Evolutionary conservation across 2,888 invertebrate species (phyloP).

Genomic region (Drosophila subquinaria): DNA sequence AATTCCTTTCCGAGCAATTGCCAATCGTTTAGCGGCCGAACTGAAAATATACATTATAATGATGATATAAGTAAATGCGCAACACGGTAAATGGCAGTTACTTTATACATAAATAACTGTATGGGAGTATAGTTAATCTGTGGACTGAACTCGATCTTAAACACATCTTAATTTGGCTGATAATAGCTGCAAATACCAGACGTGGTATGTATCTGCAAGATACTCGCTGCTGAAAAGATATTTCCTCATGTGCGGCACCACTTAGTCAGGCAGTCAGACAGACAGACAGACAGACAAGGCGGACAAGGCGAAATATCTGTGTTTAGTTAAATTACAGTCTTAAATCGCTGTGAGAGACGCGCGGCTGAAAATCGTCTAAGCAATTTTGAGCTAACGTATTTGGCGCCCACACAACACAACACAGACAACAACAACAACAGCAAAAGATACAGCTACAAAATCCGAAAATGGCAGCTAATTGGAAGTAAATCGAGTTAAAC

Average conservation of each 20-base stretch:
- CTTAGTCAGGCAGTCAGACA: slow-evolving; percentile 52
- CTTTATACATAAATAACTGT: background rate
- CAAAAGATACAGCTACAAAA: slow-evolving; percentile 16
- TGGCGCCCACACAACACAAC: slow-evolving; percentile 71
- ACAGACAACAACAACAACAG: background rate
- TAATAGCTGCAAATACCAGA: slow-evolving; percentile 38
- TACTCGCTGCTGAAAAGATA: slow-evolving; percentile 12
- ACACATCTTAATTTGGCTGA: slow-evolving; percentile 54
- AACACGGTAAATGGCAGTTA: slow-evolving; percentile 5
- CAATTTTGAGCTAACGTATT: slow-evolving; percentile 67
- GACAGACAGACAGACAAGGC: slow-evolving; percentile 24
- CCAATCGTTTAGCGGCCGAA: slow-evolving; percentile 1
- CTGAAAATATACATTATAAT: slow-evolving; percentile 13
- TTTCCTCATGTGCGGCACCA: slow-evolving; percentile 45
- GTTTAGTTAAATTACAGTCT: slow-evolving; percentile 74
- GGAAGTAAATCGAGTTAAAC: slow-evolving; percentile 76
- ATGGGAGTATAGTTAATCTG: slow-evolving; percentile 7
- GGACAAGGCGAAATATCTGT: slow-evolving; percentile 61
- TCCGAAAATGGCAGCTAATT: slow-evolving; percentile 76
- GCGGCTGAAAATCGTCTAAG: slow-evolving; percentile 40
- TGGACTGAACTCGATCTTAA: slow-evolving; percentile 22
- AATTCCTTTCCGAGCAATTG: background rate
- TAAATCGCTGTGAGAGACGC: slow-evolving; percentile 17
- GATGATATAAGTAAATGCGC: slow-evolving; percentile 3
- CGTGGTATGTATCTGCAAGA: slow-evolving; percentile 16